These are phyloP conservation scores for Anniella stebbinsi DNA, from an alignment of 2,797 vertebrate species.

Conservation along the genomic window DNA sequence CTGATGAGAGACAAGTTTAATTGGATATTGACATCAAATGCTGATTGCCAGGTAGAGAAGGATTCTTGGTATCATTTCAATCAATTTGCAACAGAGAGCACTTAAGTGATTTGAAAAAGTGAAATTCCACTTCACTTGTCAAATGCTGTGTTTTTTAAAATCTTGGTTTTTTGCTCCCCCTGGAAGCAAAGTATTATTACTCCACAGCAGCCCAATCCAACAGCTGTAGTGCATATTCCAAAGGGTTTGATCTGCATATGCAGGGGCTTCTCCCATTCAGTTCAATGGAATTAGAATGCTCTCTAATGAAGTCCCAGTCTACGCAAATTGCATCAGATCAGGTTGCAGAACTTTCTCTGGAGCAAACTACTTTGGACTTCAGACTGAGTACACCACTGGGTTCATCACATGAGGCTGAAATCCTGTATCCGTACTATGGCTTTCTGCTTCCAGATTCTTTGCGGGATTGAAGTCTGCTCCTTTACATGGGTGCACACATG, in stretches of 20 bases:
- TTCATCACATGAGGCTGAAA: too few relatives aligned
- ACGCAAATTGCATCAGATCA: not conserved
- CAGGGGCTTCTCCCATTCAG: not conserved
- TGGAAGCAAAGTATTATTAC: not conserved
- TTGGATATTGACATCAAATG: not conserved
- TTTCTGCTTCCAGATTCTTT: too few relatives aligned
- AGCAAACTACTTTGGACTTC: not conserved
- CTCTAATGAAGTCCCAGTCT: not conserved
- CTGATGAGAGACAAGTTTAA: not conserved
- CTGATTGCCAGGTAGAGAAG: not conserved
- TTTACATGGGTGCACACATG: too few relatives aligned
- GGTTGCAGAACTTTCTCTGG: not conserved
- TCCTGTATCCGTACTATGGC: too few relatives aligned
- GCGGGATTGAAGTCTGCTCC: too few relatives aligned
- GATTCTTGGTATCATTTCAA: not conserved
- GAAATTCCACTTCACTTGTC: too few relatives aligned
- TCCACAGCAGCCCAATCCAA: too few relatives aligned
- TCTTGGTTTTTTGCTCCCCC: not conserved
- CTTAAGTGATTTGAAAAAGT: not conserved
- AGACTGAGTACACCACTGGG: too few relatives aligned
- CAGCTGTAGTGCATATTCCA: not conserved
- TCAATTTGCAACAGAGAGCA: not conserved
- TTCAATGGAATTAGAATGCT: too few relatives aligned
- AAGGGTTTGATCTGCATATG: not conserved
- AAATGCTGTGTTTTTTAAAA: not conserved